Evolutionary conservation across 1,140 invertebrate genomes (phyloP).

Genomic region (Eriosoma lanigerum): DNA sequence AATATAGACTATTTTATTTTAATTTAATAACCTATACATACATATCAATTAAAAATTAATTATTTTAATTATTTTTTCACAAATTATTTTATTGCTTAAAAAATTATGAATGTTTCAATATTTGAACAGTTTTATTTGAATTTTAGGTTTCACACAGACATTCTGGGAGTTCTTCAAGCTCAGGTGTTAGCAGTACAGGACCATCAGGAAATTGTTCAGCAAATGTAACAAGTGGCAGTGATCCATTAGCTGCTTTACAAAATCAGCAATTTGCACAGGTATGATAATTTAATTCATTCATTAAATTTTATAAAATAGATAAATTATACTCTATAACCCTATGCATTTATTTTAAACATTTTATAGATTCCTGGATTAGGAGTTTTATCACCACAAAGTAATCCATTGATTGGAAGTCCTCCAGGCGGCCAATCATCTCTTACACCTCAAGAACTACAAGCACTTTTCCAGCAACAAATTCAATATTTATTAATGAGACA

Average conservation of each 20-base stretch:
- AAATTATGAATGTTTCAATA: slow-evolving; percentile 17
- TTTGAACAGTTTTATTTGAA: slow-evolving; percentile 23
- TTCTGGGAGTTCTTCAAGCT: slow-evolving; percentile 43
- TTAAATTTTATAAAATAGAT: neutral
- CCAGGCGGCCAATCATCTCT: slow-evolving; percentile 58
- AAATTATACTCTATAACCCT: neutral
- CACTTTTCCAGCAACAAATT: slow-evolving; percentile 70
- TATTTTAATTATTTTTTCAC: neutral
- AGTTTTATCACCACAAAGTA: slow-evolving; percentile 34
- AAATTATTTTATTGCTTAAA: neutral
- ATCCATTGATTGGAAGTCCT: slow-evolving; percentile 37
- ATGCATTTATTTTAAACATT: neutral
- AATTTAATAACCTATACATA: neutral
- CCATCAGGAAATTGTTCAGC: slow-evolving; percentile 36
- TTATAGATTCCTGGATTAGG: slow-evolving; percentile 35
- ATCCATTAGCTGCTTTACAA: slow-evolving; percentile 41
- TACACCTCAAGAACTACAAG: slow-evolving; percentile 66
- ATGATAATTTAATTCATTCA: neutral
- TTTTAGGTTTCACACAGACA: slow-evolving; percentile 43
- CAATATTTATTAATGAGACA: slow-evolving; percentile 73
- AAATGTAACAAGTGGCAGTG: slow-evolving; percentile 24
- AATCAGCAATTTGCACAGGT: slow-evolving; percentile 45
- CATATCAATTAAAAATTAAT: neutral
- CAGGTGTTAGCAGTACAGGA: slow-evolving; percentile 43
- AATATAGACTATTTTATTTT: neutral